Evolutionary conservation across 2,797 vertebrate genomes (phyloP), one percentile per base, ranked within the genome.

Genomic region (Siniperca undulata): DNA sequence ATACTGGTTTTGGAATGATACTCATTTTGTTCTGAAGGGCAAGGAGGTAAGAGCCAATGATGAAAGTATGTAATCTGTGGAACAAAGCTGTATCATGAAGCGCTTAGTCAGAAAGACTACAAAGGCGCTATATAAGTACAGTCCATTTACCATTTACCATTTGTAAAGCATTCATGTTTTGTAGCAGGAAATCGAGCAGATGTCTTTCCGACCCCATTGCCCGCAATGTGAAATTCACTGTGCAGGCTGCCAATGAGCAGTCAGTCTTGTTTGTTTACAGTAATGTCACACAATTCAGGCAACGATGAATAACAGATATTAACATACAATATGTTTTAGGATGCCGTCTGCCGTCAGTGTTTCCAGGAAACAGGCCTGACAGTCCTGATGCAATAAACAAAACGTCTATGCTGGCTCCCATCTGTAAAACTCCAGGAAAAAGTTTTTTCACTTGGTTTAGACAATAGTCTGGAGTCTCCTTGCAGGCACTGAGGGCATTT

Each of bases 401-500:
- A 52, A 3, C 2, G 0, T 34, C 8, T 22, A 1, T 27, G 38
- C 22, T 30, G 3, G 19, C 40, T 52, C 34, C 42, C 9, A 17
- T 27, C 38, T 52, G 7, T 48, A 3, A 38, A 66, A 36, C 38
- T 3, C 14, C 7, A 52, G 34, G 13, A 38, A n/a, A 69, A 22
- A 10, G 3, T 40, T 1, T 3, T 27, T 59, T 19, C 7, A 50
- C 11, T 56, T 22, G 2, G 52, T 76, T 78, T 16, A 84, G 4
- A 75, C 48, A 14, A 27, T 2, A 27, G 64, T 77, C 10, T 55
- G 84, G 7, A 0, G 8, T 62, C 14, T 82, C 56, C 71, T 60
- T 22, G 48, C 40, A 3, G 92, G 91, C 13, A 81, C 83, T 0
- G 89, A 67, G 1, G 98, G 97, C 98, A 99, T 97, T 44, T 91